These are phyloP conservation scores for Herminia tarsipennalis DNA, from an alignment of 2,888 invertebrate species.

Conservation along the genomic window DNA sequence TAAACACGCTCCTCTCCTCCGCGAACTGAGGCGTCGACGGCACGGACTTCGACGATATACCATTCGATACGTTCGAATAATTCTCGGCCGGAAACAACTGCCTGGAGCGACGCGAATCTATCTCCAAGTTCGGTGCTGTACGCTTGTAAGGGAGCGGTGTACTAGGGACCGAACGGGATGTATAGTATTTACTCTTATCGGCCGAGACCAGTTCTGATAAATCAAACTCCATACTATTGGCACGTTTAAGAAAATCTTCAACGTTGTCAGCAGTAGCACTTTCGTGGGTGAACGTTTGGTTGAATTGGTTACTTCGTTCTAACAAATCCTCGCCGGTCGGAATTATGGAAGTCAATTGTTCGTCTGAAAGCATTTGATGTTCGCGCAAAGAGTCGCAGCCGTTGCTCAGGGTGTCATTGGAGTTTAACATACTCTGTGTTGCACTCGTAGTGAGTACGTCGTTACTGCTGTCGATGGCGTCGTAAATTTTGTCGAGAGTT, in stretches of 20 bases:
- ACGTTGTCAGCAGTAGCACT: slow-evolving; percentile 63
- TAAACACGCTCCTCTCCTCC: slow-evolving; percentile 82
- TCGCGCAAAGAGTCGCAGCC: slow-evolving; percentile 73
- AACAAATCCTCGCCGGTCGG: slow-evolving; percentile 69
- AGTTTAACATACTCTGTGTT: slow-evolving; percentile 61
- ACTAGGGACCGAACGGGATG: slow-evolving; percentile 89
- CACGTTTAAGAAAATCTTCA: slow-evolving; percentile 76
- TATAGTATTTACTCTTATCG: slow-evolving; percentile 76
- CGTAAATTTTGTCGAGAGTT: slow-evolving; percentile 88
- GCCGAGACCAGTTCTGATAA: slow-evolving; percentile 67
- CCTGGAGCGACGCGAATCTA: slow-evolving; percentile 71
- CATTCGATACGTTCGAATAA: slow-evolving; percentile 69
- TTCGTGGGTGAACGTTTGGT: slow-evolving; percentile 64
- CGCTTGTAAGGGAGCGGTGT: slow-evolving; percentile 87
- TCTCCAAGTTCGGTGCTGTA: slow-evolving; percentile 67
- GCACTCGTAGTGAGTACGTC: slow-evolving; percentile 70
- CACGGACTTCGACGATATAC: slow-evolving; percentile 89
- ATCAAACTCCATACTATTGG: slow-evolving; percentile 79
- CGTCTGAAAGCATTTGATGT: slow-evolving; percentile 70
- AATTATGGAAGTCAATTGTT: slow-evolving; percentile 72
- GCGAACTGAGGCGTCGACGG: slow-evolving; percentile 88
- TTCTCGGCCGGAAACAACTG: slow-evolving; percentile 66
- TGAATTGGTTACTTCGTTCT: slow-evolving; percentile 64
- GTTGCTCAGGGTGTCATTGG: slow-evolving; percentile 65
- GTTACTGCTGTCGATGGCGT: slow-evolving; percentile 85